Evolutionary conservation across 2,113 vertebrate species (phyloP).

Genomic region (Nothobranchius kuhntae): DNA sequence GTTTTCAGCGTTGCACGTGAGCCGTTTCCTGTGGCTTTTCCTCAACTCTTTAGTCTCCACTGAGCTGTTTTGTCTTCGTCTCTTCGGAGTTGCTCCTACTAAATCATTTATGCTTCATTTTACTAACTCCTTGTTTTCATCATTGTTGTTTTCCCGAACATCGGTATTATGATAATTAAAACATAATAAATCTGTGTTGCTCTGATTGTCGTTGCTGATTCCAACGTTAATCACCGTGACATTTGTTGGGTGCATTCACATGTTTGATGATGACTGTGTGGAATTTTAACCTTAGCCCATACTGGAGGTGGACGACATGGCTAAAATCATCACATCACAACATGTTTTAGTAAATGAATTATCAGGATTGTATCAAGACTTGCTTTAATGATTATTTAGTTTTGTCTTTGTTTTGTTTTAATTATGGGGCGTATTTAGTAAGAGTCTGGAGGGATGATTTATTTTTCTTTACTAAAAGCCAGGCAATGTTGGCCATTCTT

Average conservation of each 20-base stretch:
- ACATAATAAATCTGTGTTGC: conserved; percentile 16
- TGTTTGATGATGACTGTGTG: too few species aligned
- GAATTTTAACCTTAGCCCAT: too few species aligned
- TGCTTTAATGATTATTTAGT: too few species aligned
- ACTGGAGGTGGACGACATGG: too few species aligned
- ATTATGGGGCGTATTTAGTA: too few species aligned
- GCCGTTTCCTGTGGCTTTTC: conserved; percentile 52
- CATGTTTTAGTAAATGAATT: too few species aligned
- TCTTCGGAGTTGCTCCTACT: background rate
- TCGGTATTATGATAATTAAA: conserved; percentile 33
- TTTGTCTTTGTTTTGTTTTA: too few species aligned
- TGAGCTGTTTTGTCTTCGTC: conserved; percentile 38
- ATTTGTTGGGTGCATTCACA: conserved; percentile 3
- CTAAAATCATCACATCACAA: too few species aligned
- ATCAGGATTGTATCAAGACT: too few species aligned
- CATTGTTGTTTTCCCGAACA: conserved; percentile 19
- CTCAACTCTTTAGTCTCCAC: conserved; percentile 71
- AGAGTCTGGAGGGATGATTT: too few species aligned
- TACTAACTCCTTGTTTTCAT: conserved; percentile 69
- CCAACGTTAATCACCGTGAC: conserved; percentile 23
- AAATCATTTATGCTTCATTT: conserved; percentile 54
- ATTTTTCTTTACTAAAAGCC: too few species aligned
- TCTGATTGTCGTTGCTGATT: conserved; percentile 20
- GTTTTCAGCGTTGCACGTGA: conserved; percentile 17
- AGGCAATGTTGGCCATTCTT: too few species aligned